Evolutionary conservation across 2,113 vertebrate species (phyloP).

Genomic region (Daboia siamensis): DNA sequence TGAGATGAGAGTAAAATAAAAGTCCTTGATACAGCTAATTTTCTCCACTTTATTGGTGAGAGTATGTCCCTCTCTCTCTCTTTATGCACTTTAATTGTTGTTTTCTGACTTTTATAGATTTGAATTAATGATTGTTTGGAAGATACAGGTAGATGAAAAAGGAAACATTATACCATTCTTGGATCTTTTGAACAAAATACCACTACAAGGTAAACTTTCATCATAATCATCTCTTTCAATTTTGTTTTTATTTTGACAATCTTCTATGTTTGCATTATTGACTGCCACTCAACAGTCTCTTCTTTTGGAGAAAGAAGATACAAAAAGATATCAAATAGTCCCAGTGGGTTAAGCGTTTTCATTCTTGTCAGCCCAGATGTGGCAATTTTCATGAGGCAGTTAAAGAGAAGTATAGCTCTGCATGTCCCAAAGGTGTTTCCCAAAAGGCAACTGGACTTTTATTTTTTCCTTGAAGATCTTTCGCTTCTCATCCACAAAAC

Average conservation of each 20-base stretch:
- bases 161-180: constrained; percentile 70
- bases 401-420: not conserved
- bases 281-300: not conserved
- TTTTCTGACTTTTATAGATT: constrained; percentile 61
- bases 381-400: not conserved
- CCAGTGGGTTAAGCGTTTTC: not conserved
- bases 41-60: not conserved
- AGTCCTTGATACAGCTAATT: not conserved
- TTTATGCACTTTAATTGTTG: not conserved
- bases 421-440: not conserved
- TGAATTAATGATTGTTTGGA: constrained; percentile 76
- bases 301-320: not conserved
- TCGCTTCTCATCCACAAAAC: not conserved
- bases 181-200: constrained; percentile 78
- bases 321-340: not conserved
- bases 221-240: not conserved
- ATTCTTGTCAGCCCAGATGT: not conserved
- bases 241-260: not conserved
- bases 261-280: not conserved
- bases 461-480: not conserved
- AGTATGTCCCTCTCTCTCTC: not conserved
- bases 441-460: not conserved
- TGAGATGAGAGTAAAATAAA: not conserved
- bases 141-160: constrained; percentile 65
- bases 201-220: constrained; percentile 67